Evolutionary conservation across 2,888 invertebrate species (phyloP).

Genomic region (Chloroclysta siterata): DNA sequence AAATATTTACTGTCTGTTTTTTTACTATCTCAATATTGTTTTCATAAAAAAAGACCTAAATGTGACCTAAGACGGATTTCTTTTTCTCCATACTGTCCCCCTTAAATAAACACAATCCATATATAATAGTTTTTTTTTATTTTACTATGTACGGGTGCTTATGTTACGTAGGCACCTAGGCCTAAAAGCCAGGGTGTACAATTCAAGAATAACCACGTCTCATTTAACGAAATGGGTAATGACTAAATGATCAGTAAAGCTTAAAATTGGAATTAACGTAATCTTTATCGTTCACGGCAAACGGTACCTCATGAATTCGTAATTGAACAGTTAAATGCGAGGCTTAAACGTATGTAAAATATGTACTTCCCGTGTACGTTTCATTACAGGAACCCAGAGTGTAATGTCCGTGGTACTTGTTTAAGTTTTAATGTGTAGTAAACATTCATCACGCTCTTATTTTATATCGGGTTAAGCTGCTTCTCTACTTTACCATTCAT

Average conservation of each 20-base stretch:
- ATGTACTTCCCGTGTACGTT: constrained; percentile 42
- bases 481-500: too few species aligned
- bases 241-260: constrained; percentile 4
- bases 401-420: constrained; percentile 19
- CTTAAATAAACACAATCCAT: too few species aligned
- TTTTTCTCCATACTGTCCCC: too few species aligned
- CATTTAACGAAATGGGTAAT: background rate
- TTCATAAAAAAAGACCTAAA: too few species aligned
- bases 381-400: constrained; percentile 30
- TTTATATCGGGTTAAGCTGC: too few species aligned
- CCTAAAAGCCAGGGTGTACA: background rate
- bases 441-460: too few species aligned
- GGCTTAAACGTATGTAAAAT: constrained; percentile 44
- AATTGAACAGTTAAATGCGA: constrained; percentile 39
- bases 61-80: too few species aligned
- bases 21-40: too few species aligned
- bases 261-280: constrained; percentile 7
- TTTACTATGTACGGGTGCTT: too few species aligned
- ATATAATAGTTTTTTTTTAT: too few species aligned
- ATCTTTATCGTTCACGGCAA: constrained; percentile 19
- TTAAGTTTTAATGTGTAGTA: too few species aligned
- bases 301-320: constrained; percentile 15
- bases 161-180: background rate
- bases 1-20: too few species aligned
- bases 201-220: background rate